Conservation (phyloP, 1,140 invertebrate genomes). For the Hypothenemus hampei region DNA sequence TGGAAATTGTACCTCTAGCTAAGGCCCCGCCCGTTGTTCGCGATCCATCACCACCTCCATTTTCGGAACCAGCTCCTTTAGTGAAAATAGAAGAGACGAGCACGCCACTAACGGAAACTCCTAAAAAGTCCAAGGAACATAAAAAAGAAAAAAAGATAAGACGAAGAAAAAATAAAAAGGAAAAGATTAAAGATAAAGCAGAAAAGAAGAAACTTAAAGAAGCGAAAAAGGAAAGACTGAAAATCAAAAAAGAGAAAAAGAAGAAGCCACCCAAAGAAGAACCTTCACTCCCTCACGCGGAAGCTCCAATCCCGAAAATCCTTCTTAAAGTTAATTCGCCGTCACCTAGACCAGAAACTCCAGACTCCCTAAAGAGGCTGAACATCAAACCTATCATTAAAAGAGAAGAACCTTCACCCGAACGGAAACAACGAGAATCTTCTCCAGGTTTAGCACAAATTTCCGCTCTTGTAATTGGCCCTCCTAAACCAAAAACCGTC, state of each 20-base stretch:
- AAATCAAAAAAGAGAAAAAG: conserved; percentile 55
- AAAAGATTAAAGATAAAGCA: conserved; percentile 53
- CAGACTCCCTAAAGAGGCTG: conserved; percentile 45
- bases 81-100: conserved; percentile 3
- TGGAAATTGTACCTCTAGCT: conserved; percentile 27
- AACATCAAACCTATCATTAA: conserved; percentile 70
- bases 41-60: conserved; percentile 18
- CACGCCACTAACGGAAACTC: conserved; percentile 12
- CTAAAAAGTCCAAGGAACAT: conserved; percentile 51
- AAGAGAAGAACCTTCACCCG: conserved; percentile 46
- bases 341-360: conserved; percentile 61
- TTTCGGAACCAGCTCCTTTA: conserved; percentile 9
- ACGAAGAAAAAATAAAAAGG: conserved; percentile 56
- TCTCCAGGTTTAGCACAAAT: conserved; percentile 72
- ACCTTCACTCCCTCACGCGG: conserved; percentile 36
- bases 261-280: conserved; percentile 51
- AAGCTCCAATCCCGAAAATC: conserved; percentile 63
- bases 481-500: conserved; percentile 59
- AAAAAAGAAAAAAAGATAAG: conserved; percentile 76
- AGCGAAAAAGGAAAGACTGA: conserved; percentile 58
- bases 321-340: conserved; percentile 70
- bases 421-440: conserved; percentile 52
- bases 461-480: conserved; percentile 71
- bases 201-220: conserved; percentile 53
- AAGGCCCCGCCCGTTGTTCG: conserved; percentile 5